These are phyloP conservation scores for Popillia japonica DNA, from an alignment of 1,140 invertebrate species.

Conservation along the genomic window DNA sequence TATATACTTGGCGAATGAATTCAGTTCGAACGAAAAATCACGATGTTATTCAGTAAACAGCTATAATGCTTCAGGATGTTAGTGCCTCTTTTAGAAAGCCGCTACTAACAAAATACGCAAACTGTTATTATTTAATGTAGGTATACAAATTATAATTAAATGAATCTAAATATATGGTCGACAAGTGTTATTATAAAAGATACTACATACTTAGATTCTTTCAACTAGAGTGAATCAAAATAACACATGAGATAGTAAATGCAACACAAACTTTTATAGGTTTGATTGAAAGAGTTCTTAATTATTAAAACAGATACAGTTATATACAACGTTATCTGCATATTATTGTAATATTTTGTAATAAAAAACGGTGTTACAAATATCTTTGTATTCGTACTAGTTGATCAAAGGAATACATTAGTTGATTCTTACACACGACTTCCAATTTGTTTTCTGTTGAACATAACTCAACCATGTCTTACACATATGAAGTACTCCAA, in stretches of 20 bases:
- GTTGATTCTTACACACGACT: too few relatives aligned
- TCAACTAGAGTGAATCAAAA: background rate
- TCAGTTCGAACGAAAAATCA: background rate
- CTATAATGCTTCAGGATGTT: background rate
- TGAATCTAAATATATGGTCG: background rate
- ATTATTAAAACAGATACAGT: background rate
- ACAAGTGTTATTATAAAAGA: conserved; percentile 6
- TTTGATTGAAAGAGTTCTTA: background rate
- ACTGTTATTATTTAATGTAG: conserved; percentile 22
- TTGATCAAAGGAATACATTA: too few relatives aligned
- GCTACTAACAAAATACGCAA: background rate
- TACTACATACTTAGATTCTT: conserved; percentile 1
- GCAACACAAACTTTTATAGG: background rate
- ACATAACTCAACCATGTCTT: too few relatives aligned
- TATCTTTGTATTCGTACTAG: too few relatives aligned
- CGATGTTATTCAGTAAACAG: background rate
- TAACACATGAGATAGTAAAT: background rate
- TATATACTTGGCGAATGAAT: background rate
- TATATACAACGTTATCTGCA: too few relatives aligned
- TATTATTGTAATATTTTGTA: too few relatives aligned
- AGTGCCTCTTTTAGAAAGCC: conserved; percentile 13
- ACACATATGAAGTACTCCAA: too few relatives aligned
- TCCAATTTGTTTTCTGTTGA: too few relatives aligned
- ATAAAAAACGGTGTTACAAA: too few relatives aligned
- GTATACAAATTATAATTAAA: background rate